These are phyloP conservation scores for Drosophila fungiperda DNA, from an alignment of 2,888 invertebrate species.

Conservation along the genomic window DNA sequence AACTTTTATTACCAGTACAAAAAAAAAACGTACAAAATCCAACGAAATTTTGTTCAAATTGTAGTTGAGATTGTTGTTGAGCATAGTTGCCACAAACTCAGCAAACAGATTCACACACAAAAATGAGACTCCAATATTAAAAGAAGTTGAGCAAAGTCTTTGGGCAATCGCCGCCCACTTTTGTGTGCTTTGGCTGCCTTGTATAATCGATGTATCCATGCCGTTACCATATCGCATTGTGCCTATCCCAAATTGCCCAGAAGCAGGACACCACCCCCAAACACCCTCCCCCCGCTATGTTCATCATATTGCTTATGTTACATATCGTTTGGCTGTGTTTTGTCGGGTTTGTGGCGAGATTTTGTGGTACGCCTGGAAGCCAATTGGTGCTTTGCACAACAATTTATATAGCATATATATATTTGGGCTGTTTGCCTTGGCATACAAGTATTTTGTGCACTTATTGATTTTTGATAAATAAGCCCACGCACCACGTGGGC, in stretches of 20 bases:
- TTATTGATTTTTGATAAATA: conserved; percentile 69
- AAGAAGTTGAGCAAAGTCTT: conserved; percentile 27
- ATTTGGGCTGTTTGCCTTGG: conserved; percentile 21
- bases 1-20: conserved; percentile 63
- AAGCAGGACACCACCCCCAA: neutral
- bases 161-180: conserved; percentile 47
- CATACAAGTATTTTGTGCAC: conserved; percentile 37
- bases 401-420: conserved; percentile 51
- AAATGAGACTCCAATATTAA: conserved; percentile 9
- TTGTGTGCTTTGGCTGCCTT: conserved; percentile 49
- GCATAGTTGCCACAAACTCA: conserved; percentile 25
- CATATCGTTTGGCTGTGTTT: conserved; percentile 53
- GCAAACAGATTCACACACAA: conserved; percentile 8
- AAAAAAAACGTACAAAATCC: conserved; percentile 6
- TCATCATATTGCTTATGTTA: conserved; percentile 49
- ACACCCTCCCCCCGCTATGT: neutral
- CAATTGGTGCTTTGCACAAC: conserved; percentile 38
- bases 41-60: conserved; percentile 11
- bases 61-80: conserved; percentile 27
- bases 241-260: conserved; percentile 54
- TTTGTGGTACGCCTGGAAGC: conserved; percentile 56
- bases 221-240: conserved; percentile 58
- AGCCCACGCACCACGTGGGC: conserved; percentile 32
- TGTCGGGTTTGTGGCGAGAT: conserved; percentile 76
- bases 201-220: conserved; percentile 84